phyloP scores from a whole-genome alignment of 2,888 invertebrate genomes.

The Drosophila limbata region DNA sequence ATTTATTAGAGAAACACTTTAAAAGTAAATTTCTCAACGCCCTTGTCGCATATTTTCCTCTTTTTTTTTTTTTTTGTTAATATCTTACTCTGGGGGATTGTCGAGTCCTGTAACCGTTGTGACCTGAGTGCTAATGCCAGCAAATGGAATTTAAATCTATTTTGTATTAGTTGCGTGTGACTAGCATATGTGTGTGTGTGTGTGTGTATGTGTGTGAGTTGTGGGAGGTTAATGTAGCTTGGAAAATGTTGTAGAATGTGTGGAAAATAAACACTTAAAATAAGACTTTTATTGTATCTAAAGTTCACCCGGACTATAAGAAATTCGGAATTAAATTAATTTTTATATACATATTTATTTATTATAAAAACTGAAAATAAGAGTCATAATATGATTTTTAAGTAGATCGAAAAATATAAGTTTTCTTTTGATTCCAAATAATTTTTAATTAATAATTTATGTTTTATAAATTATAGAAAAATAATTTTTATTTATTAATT shows the following conservation, averaged over 20 bases:
- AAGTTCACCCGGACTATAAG: neutral
- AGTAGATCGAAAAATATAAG: too few species aligned
- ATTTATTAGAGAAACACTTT: slow-evolving; percentile 76
- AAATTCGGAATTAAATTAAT: too few species aligned
- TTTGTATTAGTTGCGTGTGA: slow-evolving; percentile 69
- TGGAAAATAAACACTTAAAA: slow-evolving; percentile 19
- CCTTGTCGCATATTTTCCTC: slow-evolving; percentile 45
- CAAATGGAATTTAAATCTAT: slow-evolving; percentile 80
- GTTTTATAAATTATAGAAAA: too few species aligned
- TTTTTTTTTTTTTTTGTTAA: slow-evolving; percentile 21
- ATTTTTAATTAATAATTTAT: too few species aligned
- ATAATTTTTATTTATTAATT: too few species aligned
- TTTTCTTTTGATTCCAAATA: too few species aligned
- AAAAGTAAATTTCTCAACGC: slow-evolving; percentile 75
- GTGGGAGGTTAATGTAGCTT: slow-evolving; percentile 27
- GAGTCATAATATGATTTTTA: too few species aligned
- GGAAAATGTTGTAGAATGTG: slow-evolving; percentile 36
- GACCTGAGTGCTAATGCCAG: slow-evolving; percentile 76
- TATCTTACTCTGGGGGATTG: slow-evolving; percentile 59
- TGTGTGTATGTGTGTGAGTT: slow-evolving; percentile 38
- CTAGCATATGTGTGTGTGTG: slow-evolving; percentile 57
- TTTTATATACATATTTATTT: too few species aligned
- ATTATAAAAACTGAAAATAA: too few species aligned
- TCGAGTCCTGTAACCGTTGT: slow-evolving; percentile 57
- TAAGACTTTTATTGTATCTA: neutral